phyloP scores from a whole-genome alignment of 2,888 invertebrate genomes.

The Galeopsomyia nigrocyanea region DNA sequence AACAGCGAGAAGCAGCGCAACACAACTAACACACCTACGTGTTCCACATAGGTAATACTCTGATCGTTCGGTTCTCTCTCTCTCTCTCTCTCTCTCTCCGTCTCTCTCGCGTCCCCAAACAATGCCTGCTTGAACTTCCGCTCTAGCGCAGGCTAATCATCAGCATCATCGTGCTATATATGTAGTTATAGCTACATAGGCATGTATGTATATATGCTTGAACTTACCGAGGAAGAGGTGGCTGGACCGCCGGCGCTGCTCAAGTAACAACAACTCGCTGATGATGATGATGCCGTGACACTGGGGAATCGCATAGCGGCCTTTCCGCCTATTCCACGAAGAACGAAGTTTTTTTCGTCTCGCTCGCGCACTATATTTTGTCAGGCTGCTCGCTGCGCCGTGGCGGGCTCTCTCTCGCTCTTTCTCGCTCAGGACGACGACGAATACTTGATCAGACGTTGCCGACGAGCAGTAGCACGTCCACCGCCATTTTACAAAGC shows the following conservation, averaged over 20 bases:
- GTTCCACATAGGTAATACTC: not conserved
- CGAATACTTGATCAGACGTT: not conserved
- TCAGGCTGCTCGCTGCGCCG: not conserved
- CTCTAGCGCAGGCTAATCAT: no score
- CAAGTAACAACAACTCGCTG: not conserved
- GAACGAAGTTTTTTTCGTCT: no score
- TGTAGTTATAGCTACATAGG: no score
- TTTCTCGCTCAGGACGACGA: slow-evolving; percentile 5
- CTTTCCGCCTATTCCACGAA: slow-evolving; percentile 1
- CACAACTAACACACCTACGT: not conserved
- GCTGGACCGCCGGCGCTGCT: no score
- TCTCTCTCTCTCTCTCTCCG: no score
- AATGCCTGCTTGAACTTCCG: no score
- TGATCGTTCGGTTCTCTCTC: not conserved
- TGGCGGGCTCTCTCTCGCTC: slow-evolving; percentile 8
- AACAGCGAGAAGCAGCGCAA: no score
- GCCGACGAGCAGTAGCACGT: slow-evolving; percentile 54
- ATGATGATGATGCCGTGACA: slow-evolving; percentile 11
- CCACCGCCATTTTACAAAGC: slow-evolving; percentile 65
- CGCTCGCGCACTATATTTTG: not conserved
- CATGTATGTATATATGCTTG: no score
- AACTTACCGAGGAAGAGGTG: no score
- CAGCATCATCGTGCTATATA: no score
- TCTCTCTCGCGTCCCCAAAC: not conserved
- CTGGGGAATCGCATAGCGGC: slow-evolving; percentile 42